These are phyloP conservation scores for Platorchestia sp. DNA, from an alignment of 1,140 invertebrate species.

Conservation along the genomic window DNA sequence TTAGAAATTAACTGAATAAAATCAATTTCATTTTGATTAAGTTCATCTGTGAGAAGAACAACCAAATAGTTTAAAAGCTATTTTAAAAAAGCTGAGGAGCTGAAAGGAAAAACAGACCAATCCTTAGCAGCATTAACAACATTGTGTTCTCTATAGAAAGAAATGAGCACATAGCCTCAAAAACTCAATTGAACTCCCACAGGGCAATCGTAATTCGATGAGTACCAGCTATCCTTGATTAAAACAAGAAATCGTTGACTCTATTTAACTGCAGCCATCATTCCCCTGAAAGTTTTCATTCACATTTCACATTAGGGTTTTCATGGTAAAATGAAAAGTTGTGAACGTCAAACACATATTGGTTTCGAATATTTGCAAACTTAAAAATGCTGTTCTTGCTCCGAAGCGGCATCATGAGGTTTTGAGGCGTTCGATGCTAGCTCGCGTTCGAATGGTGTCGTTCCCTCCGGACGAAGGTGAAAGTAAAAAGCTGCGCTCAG, in stretches of 20 bases:
- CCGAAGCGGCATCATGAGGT: background rate
- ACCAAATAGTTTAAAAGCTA: no score
- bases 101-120: background rate
- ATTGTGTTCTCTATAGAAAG: background rate
- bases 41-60: no score
- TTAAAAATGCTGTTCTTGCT: background rate
- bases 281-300: no score
- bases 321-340: background rate
- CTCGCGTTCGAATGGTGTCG: background rate
- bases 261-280: background rate
- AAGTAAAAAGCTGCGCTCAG: constrained; percentile 18
- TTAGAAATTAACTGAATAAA: no score
- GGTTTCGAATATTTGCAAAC: background rate
- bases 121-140: background rate
- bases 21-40: no score
- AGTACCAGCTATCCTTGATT: background rate
- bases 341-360: background rate
- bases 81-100: background rate
- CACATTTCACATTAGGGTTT: no score
- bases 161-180: background rate
- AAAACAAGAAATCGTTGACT: background rate
- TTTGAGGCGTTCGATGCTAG: background rate
- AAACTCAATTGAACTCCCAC: background rate
- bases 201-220: background rate
- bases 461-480: background rate